Conservation (phyloP, 1,140 invertebrate species). For the Zelostemma sp. region DNA sequence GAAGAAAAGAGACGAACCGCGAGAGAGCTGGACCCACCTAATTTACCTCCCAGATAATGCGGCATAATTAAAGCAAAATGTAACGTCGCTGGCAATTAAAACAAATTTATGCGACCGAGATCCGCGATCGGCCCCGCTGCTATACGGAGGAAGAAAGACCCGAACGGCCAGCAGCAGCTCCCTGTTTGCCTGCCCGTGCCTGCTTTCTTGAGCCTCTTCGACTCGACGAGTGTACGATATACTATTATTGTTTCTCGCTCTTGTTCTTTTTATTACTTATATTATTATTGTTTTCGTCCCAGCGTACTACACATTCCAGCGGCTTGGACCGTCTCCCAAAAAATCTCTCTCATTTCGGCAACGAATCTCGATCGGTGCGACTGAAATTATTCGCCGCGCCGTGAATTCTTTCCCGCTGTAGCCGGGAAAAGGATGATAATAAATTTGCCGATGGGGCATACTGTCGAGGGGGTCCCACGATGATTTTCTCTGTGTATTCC, state of each 20-base stretch:
- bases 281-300: conserved; percentile 27
- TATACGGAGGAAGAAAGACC: no score
- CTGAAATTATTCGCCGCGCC: conserved; percentile 32
- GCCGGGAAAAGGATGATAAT: conserved; percentile 27
- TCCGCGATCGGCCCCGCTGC: conserved; percentile 65
- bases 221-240: not conserved
- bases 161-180: conserved; percentile 31
- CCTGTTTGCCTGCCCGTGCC: conserved; percentile 25
- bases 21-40: conserved; percentile 68
- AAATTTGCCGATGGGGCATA: conserved; percentile 14
- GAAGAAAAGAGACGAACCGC: conserved; percentile 29
- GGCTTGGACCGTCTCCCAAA: conserved; percentile 3
- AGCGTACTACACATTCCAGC: conserved; percentile 15
- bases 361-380: conserved; percentile 35
- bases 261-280: conserved; percentile 5
- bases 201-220: not conserved
- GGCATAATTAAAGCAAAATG: conserved; percentile 72
- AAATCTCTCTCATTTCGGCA: conserved; percentile 31
- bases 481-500: no score
- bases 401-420: conserved; percentile 32
- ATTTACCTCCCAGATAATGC: conserved; percentile 72
- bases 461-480: no score
- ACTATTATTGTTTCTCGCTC: not conserved
- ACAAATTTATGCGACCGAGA: conserved; percentile 72
- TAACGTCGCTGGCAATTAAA: conserved; percentile 72